A percentile compares a stretch with the other conserved stretches of the same genome.
Conservation (phyloP, 2,113 vertebrate species). For the Malurus elegans region DNA sequence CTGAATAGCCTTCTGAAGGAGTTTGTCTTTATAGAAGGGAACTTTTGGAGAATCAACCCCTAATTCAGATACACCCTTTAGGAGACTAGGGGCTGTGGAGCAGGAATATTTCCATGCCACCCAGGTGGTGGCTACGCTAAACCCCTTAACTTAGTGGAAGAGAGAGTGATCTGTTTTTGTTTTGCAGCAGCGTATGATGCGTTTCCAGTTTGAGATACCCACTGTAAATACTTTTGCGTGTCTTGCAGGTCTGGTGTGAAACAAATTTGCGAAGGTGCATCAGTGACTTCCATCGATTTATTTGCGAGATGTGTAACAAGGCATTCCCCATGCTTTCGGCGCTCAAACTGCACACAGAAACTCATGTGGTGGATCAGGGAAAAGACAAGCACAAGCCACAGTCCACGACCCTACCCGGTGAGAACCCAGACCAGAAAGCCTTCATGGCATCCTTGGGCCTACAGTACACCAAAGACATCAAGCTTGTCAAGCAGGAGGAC, state of each 20-base stretch:
- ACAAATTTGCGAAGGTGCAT: conserved; percentile 91
- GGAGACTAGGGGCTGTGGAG: background rate
- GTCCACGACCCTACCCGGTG: background rate
- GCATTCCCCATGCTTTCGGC: conserved; percentile 91
- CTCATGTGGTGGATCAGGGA: conserved; percentile 57
- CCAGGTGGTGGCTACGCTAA: background rate
- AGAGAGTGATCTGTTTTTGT: background rate
- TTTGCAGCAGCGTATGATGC: background rate
- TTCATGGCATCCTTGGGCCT: conserved; percentile 89
- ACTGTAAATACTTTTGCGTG: background rate
- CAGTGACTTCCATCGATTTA: conserved; percentile 91
- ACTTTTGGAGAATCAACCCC: background rate
- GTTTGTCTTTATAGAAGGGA: background rate
- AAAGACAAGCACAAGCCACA: conserved; percentile 57
- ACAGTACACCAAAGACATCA: conserved; percentile 82
- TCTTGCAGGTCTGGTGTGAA: conserved; percentile 93
- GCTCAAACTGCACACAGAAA: conserved; percentile 84
- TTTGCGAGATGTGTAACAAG: conserved; percentile 92
- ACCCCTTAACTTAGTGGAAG: background rate
- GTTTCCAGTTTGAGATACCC: background rate
- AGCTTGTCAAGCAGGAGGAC: conserved; percentile 76
- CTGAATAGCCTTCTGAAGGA: background rate
- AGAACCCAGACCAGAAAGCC: conserved; percentile 73
- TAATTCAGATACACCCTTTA: background rate
- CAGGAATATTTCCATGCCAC: background rate